A percentile compares a stretch with the other conserved stretches of the same genome.
Conservation (phyloP, 2,113 vertebrate species). For the Xiphorhynchus elegans region DNA sequence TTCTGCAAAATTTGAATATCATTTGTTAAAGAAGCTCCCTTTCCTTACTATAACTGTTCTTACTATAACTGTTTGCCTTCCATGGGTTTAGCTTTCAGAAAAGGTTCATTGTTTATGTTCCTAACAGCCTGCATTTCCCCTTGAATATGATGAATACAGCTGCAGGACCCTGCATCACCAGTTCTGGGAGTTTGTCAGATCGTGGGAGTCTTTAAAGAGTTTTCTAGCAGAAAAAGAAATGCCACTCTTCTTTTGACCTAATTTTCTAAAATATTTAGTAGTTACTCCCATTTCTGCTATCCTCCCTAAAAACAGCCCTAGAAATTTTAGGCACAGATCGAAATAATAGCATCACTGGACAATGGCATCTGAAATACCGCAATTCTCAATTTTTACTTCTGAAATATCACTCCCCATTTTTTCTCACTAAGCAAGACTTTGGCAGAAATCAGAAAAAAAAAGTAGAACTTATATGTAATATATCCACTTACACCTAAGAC, state of each 20-base stretch:
- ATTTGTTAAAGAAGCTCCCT: neutral
- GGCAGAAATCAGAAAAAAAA: neutral
- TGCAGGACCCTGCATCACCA: neutral
- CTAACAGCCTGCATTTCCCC: neutral
- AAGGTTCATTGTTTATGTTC: constrained; percentile 5
- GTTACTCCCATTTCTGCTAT: neutral
- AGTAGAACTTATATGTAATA: neutral
- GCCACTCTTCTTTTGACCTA: neutral
- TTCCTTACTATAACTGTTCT: neutral
- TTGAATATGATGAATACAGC: constrained; percentile 3
- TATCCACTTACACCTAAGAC: neutral
- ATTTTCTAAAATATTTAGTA: neutral
- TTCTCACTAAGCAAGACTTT: neutral
- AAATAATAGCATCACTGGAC: neutral
- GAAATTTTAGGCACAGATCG: neutral
- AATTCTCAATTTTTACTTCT: neutral
- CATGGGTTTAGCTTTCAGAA: neutral
- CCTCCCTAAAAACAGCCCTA: neutral
- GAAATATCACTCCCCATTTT: neutral
- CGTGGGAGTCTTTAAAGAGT: neutral
- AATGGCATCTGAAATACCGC: neutral
- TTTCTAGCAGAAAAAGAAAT: neutral
- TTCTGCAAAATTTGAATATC: neutral
- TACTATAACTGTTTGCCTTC: neutral
- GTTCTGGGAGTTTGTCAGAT: neutral